Percentiles rank a stretch among this genome's conserved stretches.
These are phyloP conservation scores for Prunella himalayana DNA, from an alignment of 2,113 vertebrate genomes.

Conservation along the genomic window DNA sequence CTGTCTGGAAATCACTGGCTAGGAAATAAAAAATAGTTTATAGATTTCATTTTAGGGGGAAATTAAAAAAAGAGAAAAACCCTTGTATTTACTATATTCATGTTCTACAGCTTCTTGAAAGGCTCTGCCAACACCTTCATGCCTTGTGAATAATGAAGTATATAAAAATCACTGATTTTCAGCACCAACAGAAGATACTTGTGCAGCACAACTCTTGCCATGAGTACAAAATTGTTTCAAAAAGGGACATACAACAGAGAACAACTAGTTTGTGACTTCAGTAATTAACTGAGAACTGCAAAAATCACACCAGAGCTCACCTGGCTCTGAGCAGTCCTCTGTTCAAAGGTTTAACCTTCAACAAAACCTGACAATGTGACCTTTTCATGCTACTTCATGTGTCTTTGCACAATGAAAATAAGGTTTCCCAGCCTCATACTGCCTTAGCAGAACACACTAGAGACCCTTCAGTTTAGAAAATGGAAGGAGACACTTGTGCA, in stretches of 20 bases:
- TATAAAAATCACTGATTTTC: neutral
- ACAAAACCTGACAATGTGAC: neutral
- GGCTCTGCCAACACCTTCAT: neutral
- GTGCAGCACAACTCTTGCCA: neutral
- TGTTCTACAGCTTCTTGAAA: neutral
- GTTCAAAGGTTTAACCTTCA: neutral
- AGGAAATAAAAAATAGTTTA: neutral
- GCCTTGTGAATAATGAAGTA: neutral
- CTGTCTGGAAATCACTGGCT: neutral
- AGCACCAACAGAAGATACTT: neutral
- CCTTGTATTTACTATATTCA: neutral
- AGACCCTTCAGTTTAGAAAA: neutral
- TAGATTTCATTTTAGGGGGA: neutral
- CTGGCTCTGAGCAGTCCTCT: neutral
- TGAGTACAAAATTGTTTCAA: neutral
- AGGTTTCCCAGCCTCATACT: neutral
- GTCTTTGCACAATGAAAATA: neutral
- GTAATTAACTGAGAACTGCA: neutral
- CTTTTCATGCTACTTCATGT: neutral
- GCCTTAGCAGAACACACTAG: neutral
- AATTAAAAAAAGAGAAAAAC: neutral
- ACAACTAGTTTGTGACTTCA: neutral
- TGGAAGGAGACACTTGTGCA: neutral
- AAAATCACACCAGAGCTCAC: neutral
- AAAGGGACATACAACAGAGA: neutral